Conservation (phyloP, 2,797 vertebrate genomes). For the Chaunax sp. region DNA sequence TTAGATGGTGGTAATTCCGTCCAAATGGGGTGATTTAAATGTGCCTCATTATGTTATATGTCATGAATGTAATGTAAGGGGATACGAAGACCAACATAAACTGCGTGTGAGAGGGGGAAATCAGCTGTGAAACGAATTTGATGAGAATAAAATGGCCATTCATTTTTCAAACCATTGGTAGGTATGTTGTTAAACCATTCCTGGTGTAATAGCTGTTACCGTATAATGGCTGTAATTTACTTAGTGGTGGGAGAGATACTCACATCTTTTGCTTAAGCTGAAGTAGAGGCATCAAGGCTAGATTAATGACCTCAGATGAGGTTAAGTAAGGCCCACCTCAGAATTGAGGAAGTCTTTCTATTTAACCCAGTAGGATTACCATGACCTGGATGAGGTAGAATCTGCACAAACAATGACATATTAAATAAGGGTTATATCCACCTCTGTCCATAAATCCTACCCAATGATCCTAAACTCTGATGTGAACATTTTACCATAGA, state of each 20-base stretch:
- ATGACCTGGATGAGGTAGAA: no score
- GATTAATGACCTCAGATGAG: no score
- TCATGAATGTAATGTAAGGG: slow-evolving; percentile 15
- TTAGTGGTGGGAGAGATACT: background rate
- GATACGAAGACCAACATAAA: background rate
- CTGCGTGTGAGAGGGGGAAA: slow-evolving; percentile 12
- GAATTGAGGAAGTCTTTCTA: no score
- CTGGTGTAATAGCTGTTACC: background rate
- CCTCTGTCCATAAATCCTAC: no score
- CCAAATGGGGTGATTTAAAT: slow-evolving; percentile 13
- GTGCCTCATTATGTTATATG: slow-evolving; percentile 24
- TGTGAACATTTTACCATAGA: no score
- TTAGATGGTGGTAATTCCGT: slow-evolving; percentile 21
- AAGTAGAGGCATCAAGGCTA: no score
- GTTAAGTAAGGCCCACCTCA: no score
- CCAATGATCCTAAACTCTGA: no score
- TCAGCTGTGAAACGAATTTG: slow-evolving; percentile 26
- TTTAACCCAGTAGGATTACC: no score
- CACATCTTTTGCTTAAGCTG: background rate
- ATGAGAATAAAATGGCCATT: slow-evolving; percentile 4
- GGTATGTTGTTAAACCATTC: background rate
- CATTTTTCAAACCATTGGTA: background rate
- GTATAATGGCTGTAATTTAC: background rate
- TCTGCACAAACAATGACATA: no score
- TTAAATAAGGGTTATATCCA: no score